These are phyloP conservation scores for Melitaea cinxia DNA, from an alignment of 1,140 invertebrate genomes.

Conservation along the genomic window DNA sequence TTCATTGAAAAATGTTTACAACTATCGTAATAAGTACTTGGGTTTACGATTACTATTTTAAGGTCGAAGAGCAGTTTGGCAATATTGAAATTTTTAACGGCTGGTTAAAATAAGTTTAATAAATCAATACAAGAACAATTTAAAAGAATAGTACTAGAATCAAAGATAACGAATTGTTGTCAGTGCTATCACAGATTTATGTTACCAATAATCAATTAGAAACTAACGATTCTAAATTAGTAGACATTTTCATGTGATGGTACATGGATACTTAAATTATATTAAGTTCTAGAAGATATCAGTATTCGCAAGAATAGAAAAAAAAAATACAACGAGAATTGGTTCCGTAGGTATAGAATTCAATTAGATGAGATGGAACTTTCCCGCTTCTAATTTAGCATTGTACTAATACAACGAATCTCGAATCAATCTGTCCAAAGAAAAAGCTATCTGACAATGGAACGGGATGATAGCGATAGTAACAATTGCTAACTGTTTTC, in stretches of 20 bases:
- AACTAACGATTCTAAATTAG: background rate
- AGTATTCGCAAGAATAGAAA: too few relatives aligned
- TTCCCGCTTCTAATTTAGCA: constrained; percentile 73
- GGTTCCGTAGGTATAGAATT: constrained; percentile 59
- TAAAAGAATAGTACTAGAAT: too few relatives aligned
- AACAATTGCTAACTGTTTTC: constrained; percentile 71
- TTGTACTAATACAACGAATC: constrained; percentile 68
- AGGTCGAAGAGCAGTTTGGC: background rate
- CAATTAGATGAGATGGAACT: constrained; percentile 70
- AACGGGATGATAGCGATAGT: constrained; percentile 64
- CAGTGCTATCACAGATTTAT: background rate
- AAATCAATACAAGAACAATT: too few relatives aligned
- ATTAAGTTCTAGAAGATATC: too few relatives aligned
- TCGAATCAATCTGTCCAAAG: constrained; percentile 65
- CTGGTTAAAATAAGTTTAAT: too few relatives aligned
- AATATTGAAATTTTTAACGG: too few relatives aligned
- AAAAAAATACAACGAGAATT: constrained; percentile 67
- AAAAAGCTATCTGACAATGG: constrained; percentile 72
- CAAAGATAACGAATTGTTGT: background rate
- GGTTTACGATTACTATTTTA: background rate
- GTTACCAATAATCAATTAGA: constrained; percentile 1
- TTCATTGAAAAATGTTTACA: background rate
- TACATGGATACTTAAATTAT: too few relatives aligned
- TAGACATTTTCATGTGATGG: too few relatives aligned
- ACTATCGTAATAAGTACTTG: background rate